phyloP scores from a whole-genome alignment of 2,888 invertebrate species.

The Oxytorus armatus region DNA sequence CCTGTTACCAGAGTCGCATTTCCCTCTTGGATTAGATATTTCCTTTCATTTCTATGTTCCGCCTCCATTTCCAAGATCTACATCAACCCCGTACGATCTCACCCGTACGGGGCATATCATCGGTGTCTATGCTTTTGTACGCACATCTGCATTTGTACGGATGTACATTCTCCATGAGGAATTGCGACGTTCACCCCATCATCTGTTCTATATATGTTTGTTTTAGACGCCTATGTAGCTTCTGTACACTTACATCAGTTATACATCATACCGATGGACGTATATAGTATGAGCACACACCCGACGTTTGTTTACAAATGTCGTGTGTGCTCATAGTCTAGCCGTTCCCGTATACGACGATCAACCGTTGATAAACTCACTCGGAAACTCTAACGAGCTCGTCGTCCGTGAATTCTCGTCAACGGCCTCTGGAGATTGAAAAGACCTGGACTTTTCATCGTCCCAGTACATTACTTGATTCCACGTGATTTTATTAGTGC shows the following conservation, averaged over 20 bases:
- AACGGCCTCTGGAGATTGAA: slow-evolving; percentile 22
- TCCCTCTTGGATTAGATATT: slow-evolving; percentile 33
- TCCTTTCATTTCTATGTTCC: slow-evolving; percentile 23
- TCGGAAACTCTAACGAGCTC: slow-evolving; percentile 54
- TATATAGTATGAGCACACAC: not conserved
- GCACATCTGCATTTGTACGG: slow-evolving; percentile 1
- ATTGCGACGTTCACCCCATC: slow-evolving; percentile 10
- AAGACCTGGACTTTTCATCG: slow-evolving; percentile 25
- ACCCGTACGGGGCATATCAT: slow-evolving; percentile 22
- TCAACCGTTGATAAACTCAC: slow-evolving; percentile 54
- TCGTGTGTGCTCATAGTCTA: slow-evolving; percentile 24
- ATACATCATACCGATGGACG: not conserved
- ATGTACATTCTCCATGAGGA: slow-evolving; percentile 14
- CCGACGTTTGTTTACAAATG: not conserved
- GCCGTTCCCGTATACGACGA: slow-evolving; percentile 26
- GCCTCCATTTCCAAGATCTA: not conserved
- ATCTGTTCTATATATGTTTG: slow-evolving; percentile 44
- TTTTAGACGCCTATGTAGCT: not conserved
- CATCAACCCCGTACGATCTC: not conserved
- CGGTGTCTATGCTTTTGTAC: not conserved
- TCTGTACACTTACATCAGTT: not conserved
- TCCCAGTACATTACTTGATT: slow-evolving; percentile 29
- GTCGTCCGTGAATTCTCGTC: slow-evolving; percentile 44
- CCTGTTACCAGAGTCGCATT: not conserved
- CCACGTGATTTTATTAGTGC: slow-evolving; percentile 44